Evolutionary conservation across 2,113 vertebrate genomes (phyloP).

Genomic region (Elephantulus edwardii): DNA sequence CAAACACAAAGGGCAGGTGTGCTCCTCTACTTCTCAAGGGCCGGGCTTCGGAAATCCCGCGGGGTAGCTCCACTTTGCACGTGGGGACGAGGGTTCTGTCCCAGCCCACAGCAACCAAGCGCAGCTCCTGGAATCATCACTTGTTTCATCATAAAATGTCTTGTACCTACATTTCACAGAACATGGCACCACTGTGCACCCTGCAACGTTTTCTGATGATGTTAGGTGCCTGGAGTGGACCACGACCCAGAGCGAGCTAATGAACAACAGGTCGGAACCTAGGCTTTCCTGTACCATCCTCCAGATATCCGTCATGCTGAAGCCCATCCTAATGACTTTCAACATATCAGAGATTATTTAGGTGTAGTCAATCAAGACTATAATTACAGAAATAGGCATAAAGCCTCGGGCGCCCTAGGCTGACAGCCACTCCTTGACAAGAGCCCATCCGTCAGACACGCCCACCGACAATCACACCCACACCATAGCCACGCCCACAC

Average conservation of each 20-base stretch:
- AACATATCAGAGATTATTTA: too few relatives aligned
- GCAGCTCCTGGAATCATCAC: background rate
- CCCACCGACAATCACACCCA: too few relatives aligned
- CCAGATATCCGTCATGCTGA: too few relatives aligned
- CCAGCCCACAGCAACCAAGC: background rate
- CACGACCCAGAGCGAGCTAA: too few relatives aligned
- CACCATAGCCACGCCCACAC: too few relatives aligned
- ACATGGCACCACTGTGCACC: background rate
- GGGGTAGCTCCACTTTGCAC: too few relatives aligned
- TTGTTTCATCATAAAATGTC: background rate
- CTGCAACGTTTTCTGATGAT: background rate
- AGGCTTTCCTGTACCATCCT: too few relatives aligned
- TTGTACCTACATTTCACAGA: background rate
- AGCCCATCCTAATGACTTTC: too few relatives aligned
- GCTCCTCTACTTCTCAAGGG: background rate
- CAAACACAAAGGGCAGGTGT: background rate
- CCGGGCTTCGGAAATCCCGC: background rate
- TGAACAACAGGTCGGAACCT: too few relatives aligned
- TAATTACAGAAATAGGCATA: background rate
- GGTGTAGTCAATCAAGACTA: slow-evolving; percentile 15
- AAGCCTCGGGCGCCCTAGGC: rapidly evolving
- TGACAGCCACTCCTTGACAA: background rate
- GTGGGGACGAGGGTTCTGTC: background rate
- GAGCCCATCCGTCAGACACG: background rate
- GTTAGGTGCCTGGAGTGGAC: too few relatives aligned